Base-by-base conservation (phyloP, 2,888 invertebrate species). In the Thereva nobilitata region DNA sequence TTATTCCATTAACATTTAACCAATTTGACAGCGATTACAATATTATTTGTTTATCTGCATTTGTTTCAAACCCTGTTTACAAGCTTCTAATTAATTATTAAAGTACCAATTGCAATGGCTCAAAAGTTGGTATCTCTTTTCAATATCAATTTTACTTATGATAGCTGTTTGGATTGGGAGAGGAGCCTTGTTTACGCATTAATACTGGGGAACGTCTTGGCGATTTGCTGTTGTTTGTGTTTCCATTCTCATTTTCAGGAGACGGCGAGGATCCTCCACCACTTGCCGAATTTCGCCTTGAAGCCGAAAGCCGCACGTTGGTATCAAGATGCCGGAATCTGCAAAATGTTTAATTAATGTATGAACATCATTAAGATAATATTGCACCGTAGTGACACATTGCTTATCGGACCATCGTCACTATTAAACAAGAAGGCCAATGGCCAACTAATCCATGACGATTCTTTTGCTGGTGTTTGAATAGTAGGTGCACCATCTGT, bases 391-490 rank as follows among this genome's bases (percentile, higher is more conserved):
- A 93, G 84, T 5, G 91, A 90, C 67, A 93, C 85, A 79, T 93
- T 90, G 76, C 87, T 89, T 12, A 83, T 80, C 47, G 83, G 79
- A 44, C 87, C 85, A 68, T 87, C 87, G 72, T 89, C 87, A 73
- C 89, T 90, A 79, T 92, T 92, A 80, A 94, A 91, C 74, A 95
- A 86, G 79, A 93, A 92, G 6, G 92, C 93, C 68, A 95, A 82
- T 4, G 95, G 95, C 93, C 94, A 93, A 78, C 93, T 93, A 75
- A 95, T 93, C 94, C 94, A 95, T 0, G 93, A 91, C 12, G 75
- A 77, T 40, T 74, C 75, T 12, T 76, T 74, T 44, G 76, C 75
- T 70, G 81, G 79, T 8, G 78, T 78, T 50, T 80, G 77, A 72
- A 81, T 81, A n/a, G 75, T 77, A 0, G 81, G 81, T 12, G 67